Evolutionary conservation across 2,888 invertebrate genomes (phyloP).

Genomic region (Caenorhabditis sp.): DNA sequence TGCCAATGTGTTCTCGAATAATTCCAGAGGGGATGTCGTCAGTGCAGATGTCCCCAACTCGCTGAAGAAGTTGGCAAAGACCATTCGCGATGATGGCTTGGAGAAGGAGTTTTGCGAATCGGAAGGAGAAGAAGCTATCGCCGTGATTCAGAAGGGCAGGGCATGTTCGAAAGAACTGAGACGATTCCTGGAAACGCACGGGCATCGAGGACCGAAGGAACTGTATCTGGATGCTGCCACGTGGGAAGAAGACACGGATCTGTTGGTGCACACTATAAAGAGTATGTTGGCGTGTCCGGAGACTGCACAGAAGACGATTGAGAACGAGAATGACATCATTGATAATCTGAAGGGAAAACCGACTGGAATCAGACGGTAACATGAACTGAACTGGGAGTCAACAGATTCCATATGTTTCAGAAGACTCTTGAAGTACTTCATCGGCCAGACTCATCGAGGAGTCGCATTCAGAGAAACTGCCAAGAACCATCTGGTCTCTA

Average conservation of each 20-base stretch:
- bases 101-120: conserved; percentile 64
- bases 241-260: conserved; percentile 87
- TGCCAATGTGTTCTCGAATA: conserved; percentile 87
- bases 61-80: conserved; percentile 82
- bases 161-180: conserved; percentile 84
- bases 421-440: conserved; percentile 81
- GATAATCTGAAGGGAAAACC: conserved; percentile 70
- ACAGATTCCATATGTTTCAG: conserved; percentile 67
- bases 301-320: conserved; percentile 48
- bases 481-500: conserved; percentile 73
- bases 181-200: conserved; percentile 88
- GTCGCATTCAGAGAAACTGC: conserved; percentile 84
- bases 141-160: conserved; percentile 51
- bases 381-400: background rate
- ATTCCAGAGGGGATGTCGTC: conserved; percentile 87
- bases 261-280: conserved; percentile 87
- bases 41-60: conserved; percentile 89
- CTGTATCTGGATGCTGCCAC: conserved; percentile 88
- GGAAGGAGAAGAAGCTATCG: conserved; percentile 75
- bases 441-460: conserved; percentile 83
- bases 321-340: conserved; percentile 66
- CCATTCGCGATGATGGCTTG: conserved; percentile 68
- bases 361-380: conserved; percentile 67
- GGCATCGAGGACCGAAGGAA: conserved; percentile 86
- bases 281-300: conserved; percentile 63